Conservation (phyloP, 2,888 invertebrate species). For the Drosophila lacicola region DNA sequence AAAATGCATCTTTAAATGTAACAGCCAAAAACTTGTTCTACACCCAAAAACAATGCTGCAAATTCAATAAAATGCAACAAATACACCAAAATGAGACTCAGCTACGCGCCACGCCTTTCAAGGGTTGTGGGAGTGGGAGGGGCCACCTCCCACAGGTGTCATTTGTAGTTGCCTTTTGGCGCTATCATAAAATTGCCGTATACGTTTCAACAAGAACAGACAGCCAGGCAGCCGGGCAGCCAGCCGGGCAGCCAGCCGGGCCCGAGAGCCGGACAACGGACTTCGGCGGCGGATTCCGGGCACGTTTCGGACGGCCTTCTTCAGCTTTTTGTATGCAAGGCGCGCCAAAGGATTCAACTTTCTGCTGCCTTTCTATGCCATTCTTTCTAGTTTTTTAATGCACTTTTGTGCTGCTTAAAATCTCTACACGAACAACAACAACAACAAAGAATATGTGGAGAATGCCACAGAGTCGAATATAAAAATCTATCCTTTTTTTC, state of each 20-base stretch:
- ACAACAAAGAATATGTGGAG: background rate
- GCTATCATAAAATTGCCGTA: slow-evolving; percentile 44
- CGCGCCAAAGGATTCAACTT: slow-evolving; percentile 30
- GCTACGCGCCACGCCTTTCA: background rate
- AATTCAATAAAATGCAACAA: slow-evolving; percentile 15
- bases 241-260: background rate
- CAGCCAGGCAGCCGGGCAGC: background rate
- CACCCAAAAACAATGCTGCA: background rate
- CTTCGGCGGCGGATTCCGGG: slow-evolving; percentile 12
- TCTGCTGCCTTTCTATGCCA: slow-evolving; percentile 3
- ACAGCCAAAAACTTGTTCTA: background rate
- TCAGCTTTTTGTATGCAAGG: slow-evolving; percentile 30
- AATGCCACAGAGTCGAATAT: slow-evolving; percentile 58
- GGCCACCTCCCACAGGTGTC: slow-evolving; percentile 39
- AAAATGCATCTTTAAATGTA: background rate
- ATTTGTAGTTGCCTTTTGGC: slow-evolving; percentile 29
- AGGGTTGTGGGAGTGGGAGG: background rate
- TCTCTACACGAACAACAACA: slow-evolving; percentile 15
- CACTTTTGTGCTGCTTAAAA: slow-evolving; percentile 23
- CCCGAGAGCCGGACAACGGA: slow-evolving; percentile 2
- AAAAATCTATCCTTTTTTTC: slow-evolving; percentile 52
- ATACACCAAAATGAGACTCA: slow-evolving; percentile 18
- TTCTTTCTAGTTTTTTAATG: slow-evolving; percentile 12
- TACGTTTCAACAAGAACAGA: slow-evolving; percentile 25
- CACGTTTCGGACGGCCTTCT: slow-evolving; percentile 37